A percentile compares a stretch with the other conserved stretches of the same genome.
Conservation (phyloP, 2,113 vertebrate species). For the Atrichornis clamosus region DNA sequence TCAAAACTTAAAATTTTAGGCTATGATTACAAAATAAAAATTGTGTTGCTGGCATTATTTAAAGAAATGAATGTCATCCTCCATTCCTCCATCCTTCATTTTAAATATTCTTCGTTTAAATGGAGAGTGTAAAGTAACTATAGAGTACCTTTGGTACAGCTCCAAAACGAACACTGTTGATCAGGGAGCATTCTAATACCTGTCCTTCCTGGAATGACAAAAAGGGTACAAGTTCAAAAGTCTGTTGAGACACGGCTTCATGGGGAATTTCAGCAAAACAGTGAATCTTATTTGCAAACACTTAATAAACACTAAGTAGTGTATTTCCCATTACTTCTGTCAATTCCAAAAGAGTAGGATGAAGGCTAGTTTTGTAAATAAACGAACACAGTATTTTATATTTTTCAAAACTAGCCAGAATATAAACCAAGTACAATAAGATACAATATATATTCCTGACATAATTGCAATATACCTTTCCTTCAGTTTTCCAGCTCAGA, state of each 20-base stretch:
- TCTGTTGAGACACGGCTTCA: not conserved
- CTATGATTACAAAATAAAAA: not conserved
- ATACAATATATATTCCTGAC: not conserved
- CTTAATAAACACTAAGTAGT: not conserved
- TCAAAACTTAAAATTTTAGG: not conserved
- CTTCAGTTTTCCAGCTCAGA: conserved; percentile 95
- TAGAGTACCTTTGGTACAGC: conserved; percentile 85
- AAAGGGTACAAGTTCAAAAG: conserved; percentile 3
- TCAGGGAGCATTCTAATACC: conserved; percentile 94
- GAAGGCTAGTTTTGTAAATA: not conserved
- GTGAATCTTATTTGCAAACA: not conserved
- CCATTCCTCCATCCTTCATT: not conserved
- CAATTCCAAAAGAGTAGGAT: not conserved
- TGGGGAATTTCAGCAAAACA: not conserved
- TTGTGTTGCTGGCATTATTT: not conserved
- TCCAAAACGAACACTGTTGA: conserved; percentile 94
- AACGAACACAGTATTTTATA: not conserved
- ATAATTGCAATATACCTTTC: conserved; percentile 81
- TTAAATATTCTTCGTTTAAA: not conserved
- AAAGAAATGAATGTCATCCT: not conserved
- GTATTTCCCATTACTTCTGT: not conserved
- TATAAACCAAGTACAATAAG: not conserved
- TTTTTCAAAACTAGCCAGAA: not conserved
- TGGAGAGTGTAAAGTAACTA: not conserved
- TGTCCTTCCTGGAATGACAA: conserved; percentile 87